These are phyloP conservation scores for Antigone vipio DNA, from an alignment of 2,113 vertebrate genomes.

Conservation along the genomic window DNA sequence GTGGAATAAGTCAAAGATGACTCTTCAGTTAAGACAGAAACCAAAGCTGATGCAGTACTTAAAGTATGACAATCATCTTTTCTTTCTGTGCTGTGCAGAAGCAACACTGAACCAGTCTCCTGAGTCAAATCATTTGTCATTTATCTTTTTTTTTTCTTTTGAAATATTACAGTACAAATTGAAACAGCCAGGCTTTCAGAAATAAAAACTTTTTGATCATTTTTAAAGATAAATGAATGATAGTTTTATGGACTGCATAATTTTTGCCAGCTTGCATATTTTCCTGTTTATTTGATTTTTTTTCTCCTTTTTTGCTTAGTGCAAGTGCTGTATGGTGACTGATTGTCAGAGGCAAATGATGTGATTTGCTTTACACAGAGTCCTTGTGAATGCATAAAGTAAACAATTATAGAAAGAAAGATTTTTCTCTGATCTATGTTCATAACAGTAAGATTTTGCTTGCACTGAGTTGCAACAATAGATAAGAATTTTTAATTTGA, in stretches of 20 bases:
- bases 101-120: neutral
- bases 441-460: neutral
- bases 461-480: neutral
- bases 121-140: neutral
- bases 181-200: neutral
- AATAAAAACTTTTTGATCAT: neutral
- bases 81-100: neutral
- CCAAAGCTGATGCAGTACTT: slow-evolving; percentile 12
- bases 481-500: neutral
- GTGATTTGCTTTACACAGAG: neutral
- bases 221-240: neutral
- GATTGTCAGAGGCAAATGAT: neutral
- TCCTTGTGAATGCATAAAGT: neutral
- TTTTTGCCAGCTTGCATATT: neutral
- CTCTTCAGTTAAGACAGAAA: neutral
- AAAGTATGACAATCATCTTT: slow-evolving; percentile 7
- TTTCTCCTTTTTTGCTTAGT: neutral
- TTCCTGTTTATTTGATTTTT: neutral
- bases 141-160: neutral
- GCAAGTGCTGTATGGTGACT: neutral
- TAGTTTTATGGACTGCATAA: neutral
- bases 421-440: neutral
- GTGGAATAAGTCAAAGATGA: neutral
- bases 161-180: neutral
- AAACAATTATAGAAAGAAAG: neutral